phyloP scores from a whole-genome alignment of 2,888 invertebrate genomes.

The Pimpla rufipes region DNA sequence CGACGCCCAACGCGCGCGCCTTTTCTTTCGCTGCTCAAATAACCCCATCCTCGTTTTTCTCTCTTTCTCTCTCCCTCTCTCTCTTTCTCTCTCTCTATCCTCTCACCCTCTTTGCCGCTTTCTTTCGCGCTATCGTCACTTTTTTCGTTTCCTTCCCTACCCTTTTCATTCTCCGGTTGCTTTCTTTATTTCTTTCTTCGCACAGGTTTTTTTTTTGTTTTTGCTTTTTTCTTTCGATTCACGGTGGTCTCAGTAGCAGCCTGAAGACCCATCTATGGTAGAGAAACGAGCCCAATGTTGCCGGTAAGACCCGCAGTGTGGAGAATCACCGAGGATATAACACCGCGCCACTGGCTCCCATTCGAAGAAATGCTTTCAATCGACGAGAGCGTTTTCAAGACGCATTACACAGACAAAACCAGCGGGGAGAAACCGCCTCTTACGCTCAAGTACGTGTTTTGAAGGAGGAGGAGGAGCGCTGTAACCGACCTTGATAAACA shows the following conservation, averaged over 20 bases:
- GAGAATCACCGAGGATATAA: constrained; percentile 46
- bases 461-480: constrained; percentile 1
- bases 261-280: constrained; percentile 4
- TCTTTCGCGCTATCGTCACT: constrained; percentile 22
- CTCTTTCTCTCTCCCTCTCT: constrained; percentile 17
- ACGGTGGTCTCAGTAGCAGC: constrained; percentile 22
- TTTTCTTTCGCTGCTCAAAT: constrained; percentile 52
- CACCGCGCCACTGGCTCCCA: constrained; percentile 15
- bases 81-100: constrained; percentile 25
- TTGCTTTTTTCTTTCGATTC: constrained; percentile 39
- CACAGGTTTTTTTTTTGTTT: constrained; percentile 43
- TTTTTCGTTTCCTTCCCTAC: constrained; percentile 17
- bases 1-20: constrained; percentile 24
- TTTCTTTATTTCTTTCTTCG: constrained; percentile 51
- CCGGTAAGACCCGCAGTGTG: constrained; percentile 36
- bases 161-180: constrained; percentile 44
- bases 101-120: constrained; percentile 10
- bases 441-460: neutral
- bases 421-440: neutral
- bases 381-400: constrained; percentile 44
- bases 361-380: constrained; percentile 41
- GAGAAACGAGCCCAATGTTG: constrained; percentile 26
- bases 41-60: constrained; percentile 39
- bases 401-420: constrained; percentile 42
- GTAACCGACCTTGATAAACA: constrained; percentile 1